phyloP scores from a whole-genome alignment of 2,888 invertebrate species.

The Ashinkailepas kermadecensis region DNA sequence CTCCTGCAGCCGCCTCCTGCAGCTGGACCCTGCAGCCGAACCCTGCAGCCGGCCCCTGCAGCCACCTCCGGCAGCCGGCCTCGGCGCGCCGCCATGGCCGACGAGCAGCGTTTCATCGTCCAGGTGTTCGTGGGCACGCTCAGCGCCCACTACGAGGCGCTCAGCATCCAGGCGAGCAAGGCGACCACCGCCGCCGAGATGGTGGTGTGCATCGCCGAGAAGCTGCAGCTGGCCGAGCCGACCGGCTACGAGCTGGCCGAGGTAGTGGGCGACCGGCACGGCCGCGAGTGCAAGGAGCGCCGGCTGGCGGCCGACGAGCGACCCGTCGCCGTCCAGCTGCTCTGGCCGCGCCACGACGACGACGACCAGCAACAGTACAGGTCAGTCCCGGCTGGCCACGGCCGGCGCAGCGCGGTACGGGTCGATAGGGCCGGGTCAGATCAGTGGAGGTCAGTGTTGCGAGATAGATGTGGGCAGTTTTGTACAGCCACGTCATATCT shows the following conservation, averaged over 20 bases:
- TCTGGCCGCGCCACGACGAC: constrained; percentile 43
- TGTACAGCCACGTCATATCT: no score
- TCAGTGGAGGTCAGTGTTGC: no score
- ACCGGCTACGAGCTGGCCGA: constrained; percentile 75
- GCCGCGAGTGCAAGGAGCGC: constrained; percentile 86
- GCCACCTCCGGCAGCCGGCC: not conserved
- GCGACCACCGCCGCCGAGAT: constrained; percentile 87
- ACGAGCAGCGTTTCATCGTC: constrained; percentile 55
- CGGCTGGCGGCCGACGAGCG: constrained; percentile 62
- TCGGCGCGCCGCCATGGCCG: constrained; percentile 34
- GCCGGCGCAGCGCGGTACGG: no score
- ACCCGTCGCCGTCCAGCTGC: constrained; percentile 46
- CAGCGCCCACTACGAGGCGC: constrained; percentile 78
- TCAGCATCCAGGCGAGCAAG: constrained; percentile 83
- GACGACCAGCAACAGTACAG: constrained; percentile 34
- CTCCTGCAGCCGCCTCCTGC: no score
- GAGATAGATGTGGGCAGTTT: no score
- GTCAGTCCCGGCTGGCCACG: constrained; percentile 24
- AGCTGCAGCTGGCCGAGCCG: constrained; percentile 54
- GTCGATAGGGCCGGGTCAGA: no score
- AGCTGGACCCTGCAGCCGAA: no score
- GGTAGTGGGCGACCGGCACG: constrained; percentile 75
- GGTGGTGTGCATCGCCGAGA: constrained; percentile 76
- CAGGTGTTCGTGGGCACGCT: constrained; percentile 84
- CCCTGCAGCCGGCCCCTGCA: no score